These are phyloP conservation scores for Gasterosteus aculeatus DNA, from an alignment of 2,113 vertebrate species.

Conservation along the genomic window DNA sequence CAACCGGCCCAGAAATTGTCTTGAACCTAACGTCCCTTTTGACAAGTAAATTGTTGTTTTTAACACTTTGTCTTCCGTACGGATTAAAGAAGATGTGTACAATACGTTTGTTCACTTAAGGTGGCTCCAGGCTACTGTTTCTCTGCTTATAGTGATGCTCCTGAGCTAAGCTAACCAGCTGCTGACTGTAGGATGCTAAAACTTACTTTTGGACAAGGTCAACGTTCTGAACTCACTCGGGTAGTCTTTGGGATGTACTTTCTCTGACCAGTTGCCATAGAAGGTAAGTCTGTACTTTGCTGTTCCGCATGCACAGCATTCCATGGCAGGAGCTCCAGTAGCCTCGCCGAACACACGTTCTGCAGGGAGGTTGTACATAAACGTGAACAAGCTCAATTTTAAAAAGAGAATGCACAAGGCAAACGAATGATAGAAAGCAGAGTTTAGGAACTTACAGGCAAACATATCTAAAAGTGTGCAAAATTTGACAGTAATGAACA, in stretches of 20 bases:
- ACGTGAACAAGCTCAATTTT: not conserved
- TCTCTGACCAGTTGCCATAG: conserved; percentile 98
- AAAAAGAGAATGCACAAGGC: not conserved
- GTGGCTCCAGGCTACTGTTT: too few relatives aligned
- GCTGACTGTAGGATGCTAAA: not conserved
- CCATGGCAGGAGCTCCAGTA: conserved; percentile 85
- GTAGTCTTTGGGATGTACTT: conserved; percentile 94
- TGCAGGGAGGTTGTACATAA: conserved; percentile 51
- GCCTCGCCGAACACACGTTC: conserved; percentile 81
- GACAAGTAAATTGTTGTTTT: not conserved
- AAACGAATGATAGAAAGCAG: not conserved
- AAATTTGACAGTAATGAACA: conserved; percentile 8
- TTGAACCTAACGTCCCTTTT: not conserved
- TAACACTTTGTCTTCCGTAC: not conserved
- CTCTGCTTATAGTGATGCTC: not conserved
- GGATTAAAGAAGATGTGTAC: not conserved
- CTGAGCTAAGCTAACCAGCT: not conserved
- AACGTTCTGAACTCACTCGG: conserved; percentile 86
- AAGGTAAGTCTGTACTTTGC: conserved; percentile 98
- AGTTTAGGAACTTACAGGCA: not conserved
- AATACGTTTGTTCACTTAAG: not conserved
- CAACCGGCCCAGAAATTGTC: not conserved
- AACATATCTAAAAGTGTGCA: not conserved
- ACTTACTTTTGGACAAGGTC: not conserved
- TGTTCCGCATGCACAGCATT: conserved; percentile 96